Evolutionary conservation across 1,140 invertebrate species (phyloP).

Genomic region (Leptoteleia sp.): DNA sequence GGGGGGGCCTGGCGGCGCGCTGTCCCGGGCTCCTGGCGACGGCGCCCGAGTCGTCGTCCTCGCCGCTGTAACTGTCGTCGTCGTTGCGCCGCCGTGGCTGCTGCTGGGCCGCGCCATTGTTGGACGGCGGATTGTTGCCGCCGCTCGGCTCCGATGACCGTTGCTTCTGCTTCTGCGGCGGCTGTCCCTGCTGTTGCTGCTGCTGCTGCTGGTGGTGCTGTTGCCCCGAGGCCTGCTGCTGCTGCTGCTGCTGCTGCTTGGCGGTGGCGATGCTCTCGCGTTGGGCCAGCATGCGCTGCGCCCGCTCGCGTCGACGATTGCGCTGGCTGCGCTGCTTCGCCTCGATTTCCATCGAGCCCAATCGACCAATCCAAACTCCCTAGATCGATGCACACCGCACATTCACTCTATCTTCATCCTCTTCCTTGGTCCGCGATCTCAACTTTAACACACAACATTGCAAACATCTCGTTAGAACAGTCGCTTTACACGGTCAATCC

Average conservation of each 20-base stretch:
- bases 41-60: slow-evolving; percentile 85
- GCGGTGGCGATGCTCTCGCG: slow-evolving; percentile 85
- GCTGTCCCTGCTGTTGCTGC: slow-evolving; percentile 55
- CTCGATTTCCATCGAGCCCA: slow-evolving; percentile 86
- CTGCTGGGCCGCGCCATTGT: slow-evolving; percentile 55
- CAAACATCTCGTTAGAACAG: too few species aligned
- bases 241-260: too few species aligned
- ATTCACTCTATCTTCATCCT: slow-evolving; percentile 46
- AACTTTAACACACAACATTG: slow-evolving; percentile 18
- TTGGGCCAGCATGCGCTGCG: slow-evolving; percentile 91
- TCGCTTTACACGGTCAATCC: too few species aligned
- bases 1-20: slow-evolving; percentile 72
- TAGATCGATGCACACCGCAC: slow-evolving; percentile 32
- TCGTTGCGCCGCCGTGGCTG: slow-evolving; percentile 74
- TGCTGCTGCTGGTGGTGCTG: slow-evolving; percentile 71
- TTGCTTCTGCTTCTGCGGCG: slow-evolving; percentile 67
- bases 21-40: slow-evolving; percentile 78
- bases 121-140: slow-evolving; percentile 35
- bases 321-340: slow-evolving; percentile 89
- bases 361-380: slow-evolving; percentile 64
- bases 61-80: slow-evolving; percentile 85
- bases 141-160: slow-evolving; percentile 46
- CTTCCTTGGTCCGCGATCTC: slow-evolving; percentile 5
- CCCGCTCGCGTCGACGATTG: slow-evolving; percentile 91
- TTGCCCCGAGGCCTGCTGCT: slow-evolving; percentile 74